Conservation (phyloP, 2,113 vertebrate species). For the Clinocottus analis region DNA sequence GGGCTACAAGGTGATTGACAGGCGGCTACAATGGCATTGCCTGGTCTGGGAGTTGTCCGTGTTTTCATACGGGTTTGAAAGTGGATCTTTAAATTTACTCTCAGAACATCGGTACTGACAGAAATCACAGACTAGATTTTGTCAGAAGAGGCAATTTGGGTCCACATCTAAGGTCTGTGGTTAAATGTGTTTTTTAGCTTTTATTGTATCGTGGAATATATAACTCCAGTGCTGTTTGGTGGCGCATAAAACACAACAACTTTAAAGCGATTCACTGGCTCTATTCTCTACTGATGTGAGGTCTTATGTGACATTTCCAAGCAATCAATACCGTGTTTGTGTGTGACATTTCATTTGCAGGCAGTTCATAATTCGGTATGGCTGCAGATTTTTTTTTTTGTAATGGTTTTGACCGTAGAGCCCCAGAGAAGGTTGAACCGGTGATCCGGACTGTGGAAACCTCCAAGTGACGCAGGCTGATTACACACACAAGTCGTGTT, state of each 20-base stretch:
- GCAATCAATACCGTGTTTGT: slow-evolving; percentile 71
- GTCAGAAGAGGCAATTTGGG: too few relatives aligned
- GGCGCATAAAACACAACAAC: neutral
- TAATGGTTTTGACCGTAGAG: slow-evolving; percentile 66
- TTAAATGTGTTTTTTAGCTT: too few relatives aligned
- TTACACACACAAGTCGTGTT: slow-evolving; percentile 50
- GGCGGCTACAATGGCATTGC: too few relatives aligned
- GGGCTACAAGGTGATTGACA: too few relatives aligned
- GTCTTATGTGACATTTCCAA: slow-evolving; percentile 71
- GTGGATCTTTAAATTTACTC: neutral
- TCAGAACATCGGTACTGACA: neutral
- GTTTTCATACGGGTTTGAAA: too few relatives aligned
- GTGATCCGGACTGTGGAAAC: slow-evolving; percentile 62
- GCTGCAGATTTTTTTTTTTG: slow-evolving; percentile 40
- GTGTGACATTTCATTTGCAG: slow-evolving; percentile 78
- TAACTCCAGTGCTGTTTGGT: neutral
- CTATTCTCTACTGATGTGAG: slow-evolving; percentile 25
- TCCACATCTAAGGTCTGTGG: neutral
- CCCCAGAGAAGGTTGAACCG: slow-evolving; percentile 61
- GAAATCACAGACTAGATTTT: too few relatives aligned
- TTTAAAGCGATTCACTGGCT: too few relatives aligned
- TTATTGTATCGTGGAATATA: too few relatives aligned
- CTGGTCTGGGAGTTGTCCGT: too few relatives aligned
- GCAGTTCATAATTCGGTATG: slow-evolving; percentile 66
- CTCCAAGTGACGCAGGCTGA: slow-evolving; percentile 53